Evolutionary conservation across 2,888 invertebrate species (phyloP), one percentile per base, ranked within the genome.

Genomic region (Aricia artaxerxes): DNA sequence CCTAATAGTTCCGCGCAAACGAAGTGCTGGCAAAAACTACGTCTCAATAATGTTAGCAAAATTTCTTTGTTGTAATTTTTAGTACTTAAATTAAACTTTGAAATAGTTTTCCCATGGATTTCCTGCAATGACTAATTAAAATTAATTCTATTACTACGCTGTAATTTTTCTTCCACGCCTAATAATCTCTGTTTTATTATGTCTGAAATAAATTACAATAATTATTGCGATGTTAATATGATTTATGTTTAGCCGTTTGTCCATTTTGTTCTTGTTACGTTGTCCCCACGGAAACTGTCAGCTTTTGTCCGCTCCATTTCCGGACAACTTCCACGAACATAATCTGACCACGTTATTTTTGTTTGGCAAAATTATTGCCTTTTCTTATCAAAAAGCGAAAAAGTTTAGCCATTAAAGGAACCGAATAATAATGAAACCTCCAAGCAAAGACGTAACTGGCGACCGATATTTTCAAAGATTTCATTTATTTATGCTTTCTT

Each of bases 251-350:
- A 89, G 90, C 89, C 89, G 38, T 35, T 44, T 87, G 82, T 75
- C 80, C 78, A 81, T 87, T 86, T 86, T 83, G 84, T 83, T 84
- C 7, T 81, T 79, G 80, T 81, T 85, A 84, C 82, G 84, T 84
- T 84, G 85, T 85, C 88, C 89, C 87, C 85, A 83, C 94, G 94
- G 93, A 92, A 90, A 88, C 87, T 84, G 90, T 86, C 90, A 86
- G 88, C 88, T 88, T 87, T 88, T 90, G 91, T 91, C 91, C 91
- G 87, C 86, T 89, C 90, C 89, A 93, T 91, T 91, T 93, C 93
- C 93, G 89, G 87, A 79, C 83, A 91, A 90, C 89, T 88, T 85
- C 83, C 84, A 84, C 84, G 84, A 85, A 86, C 85, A 85, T 85
- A 85, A 84, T 87, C 85, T 86, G 81, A 82, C 83, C 82, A 81